Percentiles rank a stretch among this genome's conserved stretches.
These are phyloP conservation scores for Drosophila lacicola DNA, from an alignment of 2,888 invertebrate species.

Conservation along the genomic window DNA sequence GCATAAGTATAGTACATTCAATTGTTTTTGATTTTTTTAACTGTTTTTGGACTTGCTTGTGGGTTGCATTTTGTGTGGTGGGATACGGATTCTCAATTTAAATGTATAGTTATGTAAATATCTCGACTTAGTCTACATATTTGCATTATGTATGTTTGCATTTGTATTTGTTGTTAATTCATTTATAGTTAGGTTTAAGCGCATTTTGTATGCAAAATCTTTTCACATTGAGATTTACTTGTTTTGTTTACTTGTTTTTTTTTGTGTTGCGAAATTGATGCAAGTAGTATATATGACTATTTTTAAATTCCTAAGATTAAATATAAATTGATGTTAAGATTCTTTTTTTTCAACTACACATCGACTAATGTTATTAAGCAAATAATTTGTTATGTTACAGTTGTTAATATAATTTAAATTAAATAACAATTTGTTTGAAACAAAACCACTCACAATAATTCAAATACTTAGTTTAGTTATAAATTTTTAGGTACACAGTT, in stretches of 20 bases:
- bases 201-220: constrained; percentile 45
- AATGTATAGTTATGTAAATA: constrained; percentile 23
- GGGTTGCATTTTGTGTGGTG: constrained; percentile 75
- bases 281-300: constrained; percentile 23
- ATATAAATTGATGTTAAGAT: constrained; percentile 41
- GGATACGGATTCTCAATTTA: constrained; percentile 67
- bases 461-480: constrained; percentile 56
- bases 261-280: constrained; percentile 23
- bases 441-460: constrained; percentile 61
- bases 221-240: constrained; percentile 55
- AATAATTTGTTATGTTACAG: constrained; percentile 58
- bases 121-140: constrained; percentile 43
- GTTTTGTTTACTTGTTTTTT: constrained; percentile 14
- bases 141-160: constrained; percentile 22
- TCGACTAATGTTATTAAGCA: constrained; percentile 53
- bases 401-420: constrained; percentile 42
- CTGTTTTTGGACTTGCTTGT: constrained; percentile 68
- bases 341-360: constrained; percentile 58
- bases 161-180: constrained; percentile 26
- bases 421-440: constrained; percentile 66
- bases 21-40: constrained; percentile 23
- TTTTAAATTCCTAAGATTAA: constrained; percentile 23
- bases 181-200: constrained; percentile 40
- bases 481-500: constrained; percentile 76
- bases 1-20: constrained; percentile 30